A percentile compares a stretch with the other conserved stretches of the same genome.
phyloP scores from a whole-genome alignment of 2,797 vertebrate genomes.

The Rhinogobio ventralis region DNA sequence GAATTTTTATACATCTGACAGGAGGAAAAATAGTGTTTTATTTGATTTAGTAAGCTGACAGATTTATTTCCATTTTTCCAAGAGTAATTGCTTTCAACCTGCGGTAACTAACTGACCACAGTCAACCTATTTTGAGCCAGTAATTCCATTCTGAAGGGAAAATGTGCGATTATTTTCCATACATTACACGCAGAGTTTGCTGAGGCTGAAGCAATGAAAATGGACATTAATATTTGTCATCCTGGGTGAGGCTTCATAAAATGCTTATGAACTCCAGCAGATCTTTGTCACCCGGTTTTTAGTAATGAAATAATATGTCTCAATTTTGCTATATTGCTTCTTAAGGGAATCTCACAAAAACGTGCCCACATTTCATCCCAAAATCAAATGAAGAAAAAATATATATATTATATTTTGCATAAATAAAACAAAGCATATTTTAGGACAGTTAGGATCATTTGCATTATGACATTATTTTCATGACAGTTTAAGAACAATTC shows the following conservation, averaged over 20 bases:
- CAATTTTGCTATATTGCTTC: not conserved
- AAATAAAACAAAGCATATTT: not conserved
- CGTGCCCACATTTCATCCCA: not conserved
- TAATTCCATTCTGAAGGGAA: constrained; percentile 17
- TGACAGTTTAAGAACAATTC: not conserved
- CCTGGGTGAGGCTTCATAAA: constrained; percentile 18
- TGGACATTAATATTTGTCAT: not conserved
- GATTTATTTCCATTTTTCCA: constrained; percentile 10
- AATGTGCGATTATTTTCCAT: constrained; percentile 17
- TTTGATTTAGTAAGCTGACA: constrained; percentile 15
- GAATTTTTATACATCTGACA: not conserved
- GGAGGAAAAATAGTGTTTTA: not conserved
- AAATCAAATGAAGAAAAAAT: not conserved
- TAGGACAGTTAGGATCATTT: not conserved
- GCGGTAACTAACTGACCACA: not conserved
- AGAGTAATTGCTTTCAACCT: constrained; percentile 1
- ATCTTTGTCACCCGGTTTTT: not conserved
- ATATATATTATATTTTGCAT: not conserved
- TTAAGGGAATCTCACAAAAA: not conserved
- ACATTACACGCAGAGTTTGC: not conserved
- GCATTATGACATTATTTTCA: not conserved
- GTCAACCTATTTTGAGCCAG: not conserved
- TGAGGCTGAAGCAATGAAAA: constrained; percentile 10
- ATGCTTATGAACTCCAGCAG: not conserved
- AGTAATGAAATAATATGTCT: constrained; percentile 13